Evolutionary conservation across 2,113 vertebrate genomes (phyloP).

Genomic region (Cromileptes altivelis): DNA sequence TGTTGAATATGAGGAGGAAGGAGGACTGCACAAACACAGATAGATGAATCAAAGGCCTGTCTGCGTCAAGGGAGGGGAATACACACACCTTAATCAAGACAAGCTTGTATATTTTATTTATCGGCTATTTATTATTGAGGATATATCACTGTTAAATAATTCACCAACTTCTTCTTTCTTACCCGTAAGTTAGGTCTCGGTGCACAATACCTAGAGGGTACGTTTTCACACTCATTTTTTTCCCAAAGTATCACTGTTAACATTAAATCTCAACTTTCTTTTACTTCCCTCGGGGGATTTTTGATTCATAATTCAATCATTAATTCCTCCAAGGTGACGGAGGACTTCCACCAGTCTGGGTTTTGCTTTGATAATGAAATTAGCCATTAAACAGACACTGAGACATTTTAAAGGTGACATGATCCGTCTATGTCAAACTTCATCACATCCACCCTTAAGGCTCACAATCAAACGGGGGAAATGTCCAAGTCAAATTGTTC

Average conservation of each 20-base stretch:
- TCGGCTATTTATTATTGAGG: conserved; percentile 82
- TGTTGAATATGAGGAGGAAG: conserved; percentile 78
- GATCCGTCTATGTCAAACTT: conserved; percentile 57
- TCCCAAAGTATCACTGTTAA: conserved; percentile 67
- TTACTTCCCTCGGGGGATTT: conserved; percentile 55
- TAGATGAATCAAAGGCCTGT: conserved; percentile 78
- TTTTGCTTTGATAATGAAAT: conserved; percentile 68
- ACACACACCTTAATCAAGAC: conserved; percentile 83
- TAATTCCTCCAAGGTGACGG: conserved; percentile 73
- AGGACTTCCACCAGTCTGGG: conserved; percentile 40
- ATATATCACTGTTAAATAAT: conserved; percentile 80
- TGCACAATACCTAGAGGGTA: conserved; percentile 71
- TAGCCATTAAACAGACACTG: conserved; percentile 69
- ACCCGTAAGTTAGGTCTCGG: conserved; percentile 71
- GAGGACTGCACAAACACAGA: conserved; percentile 73
- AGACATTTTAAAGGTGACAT: conserved; percentile 70
- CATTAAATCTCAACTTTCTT: conserved; percentile 77
- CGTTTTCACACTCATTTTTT: conserved; percentile 56
- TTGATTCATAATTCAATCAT: conserved; percentile 75
- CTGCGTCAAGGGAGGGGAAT: conserved; percentile 73
- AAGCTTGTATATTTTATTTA: conserved; percentile 84
- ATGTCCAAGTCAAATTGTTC: conserved; percentile 68
- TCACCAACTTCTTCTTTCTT: conserved; percentile 74
- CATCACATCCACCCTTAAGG: conserved; percentile 51
- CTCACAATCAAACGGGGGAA: conserved; percentile 55